Evolutionary conservation across 2,888 invertebrate genomes (phyloP), one percentile per base, ranked within the genome.

Genomic region (Sthenelais limicola): DNA sequence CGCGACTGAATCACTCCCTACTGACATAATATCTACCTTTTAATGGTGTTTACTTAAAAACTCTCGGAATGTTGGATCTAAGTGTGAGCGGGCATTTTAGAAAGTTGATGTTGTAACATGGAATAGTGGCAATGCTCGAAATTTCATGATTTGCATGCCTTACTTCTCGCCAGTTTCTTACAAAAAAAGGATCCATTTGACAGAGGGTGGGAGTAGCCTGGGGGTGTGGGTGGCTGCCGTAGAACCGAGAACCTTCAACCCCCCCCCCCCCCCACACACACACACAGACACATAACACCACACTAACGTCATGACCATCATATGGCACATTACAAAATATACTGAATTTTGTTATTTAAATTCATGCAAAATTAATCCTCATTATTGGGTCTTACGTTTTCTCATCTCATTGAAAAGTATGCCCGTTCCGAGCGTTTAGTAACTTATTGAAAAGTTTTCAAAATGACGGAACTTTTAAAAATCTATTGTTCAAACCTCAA

Each of bases 11-110:
- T 56, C 5, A 4, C 56, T 33, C 56, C 30, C 5, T 24, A 32
- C 56, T 12, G 56, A 56, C 56, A 56, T 56, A 56, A 56, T 56
- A 56, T 56, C 56, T 28, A 56, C 56, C 56, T 56, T 56, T 56
- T 56, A 56, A 56, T 56, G 56, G 56, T 56, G 56, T 56, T 56
- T 56, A 33, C 56, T 24, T 32, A 56, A 56, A 56, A 56, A 56
- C 56, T 32, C n/a, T n/a, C 30, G 56, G 56, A 56, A 56, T 56
- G 43, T 43, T 12, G 9, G 56, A 33, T 32, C 33, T 33, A 33
- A 56, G 56, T 56, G 56, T 56, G 56, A 56, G 56, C 32, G 12
- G 30, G 56, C 56, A 56, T 56, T 33, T n/a, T 32, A 56, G 24
- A 52, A 30, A 21, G 21, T 15, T 32, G 56, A 33, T 32, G 56